Base-by-base conservation (phyloP, 2,888 invertebrate species). In the Balanococcus diminutus region DNA sequence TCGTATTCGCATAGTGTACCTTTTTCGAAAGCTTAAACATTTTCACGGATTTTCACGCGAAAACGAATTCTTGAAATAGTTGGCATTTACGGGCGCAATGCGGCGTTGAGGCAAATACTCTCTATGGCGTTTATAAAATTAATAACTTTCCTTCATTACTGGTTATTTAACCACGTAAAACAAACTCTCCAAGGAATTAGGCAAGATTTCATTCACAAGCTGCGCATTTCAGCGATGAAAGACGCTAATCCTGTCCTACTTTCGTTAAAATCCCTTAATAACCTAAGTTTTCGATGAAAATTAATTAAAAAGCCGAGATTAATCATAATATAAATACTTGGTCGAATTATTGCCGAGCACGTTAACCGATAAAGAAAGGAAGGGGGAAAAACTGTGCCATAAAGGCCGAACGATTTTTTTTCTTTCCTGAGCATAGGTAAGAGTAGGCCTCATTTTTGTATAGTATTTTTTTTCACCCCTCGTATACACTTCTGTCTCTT, bases 181-280 rank as follows among this genome's bases (percentile, higher is more conserved):
- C 75, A 75, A 75, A 75, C 75, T 75, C 75, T 75, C 75, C 75
- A 75, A 75, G 75, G 75, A 75, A 75, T 75, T 75, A 75, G 75
- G 75, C 75, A 75, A 75, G 75, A 75, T 75, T 75, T 75, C 75
- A 75, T 75, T 75, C 75, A 75, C 75, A 75, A 75, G 32, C n/a
- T 32, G 32, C 32, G 75, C 75, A 32, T 75, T 75, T 32, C 32
- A 32, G n/a, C 75, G 75, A 32, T 75, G 75, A 75, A 75, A 75
- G 75, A 75, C 75, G 75, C 75, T 75, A 75, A 75, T 75, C 75
- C 75, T 32, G 75, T 75, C 75, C 32, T 75, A 75, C 75, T 75
- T 75, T 75, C 75, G n/a, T 75, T 32, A 31, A 75, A 75, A 32
- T 32, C 75, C 75, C 28, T 32, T 32, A 75, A 32, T 32, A 75